phyloP scores from a whole-genome alignment of 2,888 invertebrate genomes.

The Clitarchus hookeri region DNA sequence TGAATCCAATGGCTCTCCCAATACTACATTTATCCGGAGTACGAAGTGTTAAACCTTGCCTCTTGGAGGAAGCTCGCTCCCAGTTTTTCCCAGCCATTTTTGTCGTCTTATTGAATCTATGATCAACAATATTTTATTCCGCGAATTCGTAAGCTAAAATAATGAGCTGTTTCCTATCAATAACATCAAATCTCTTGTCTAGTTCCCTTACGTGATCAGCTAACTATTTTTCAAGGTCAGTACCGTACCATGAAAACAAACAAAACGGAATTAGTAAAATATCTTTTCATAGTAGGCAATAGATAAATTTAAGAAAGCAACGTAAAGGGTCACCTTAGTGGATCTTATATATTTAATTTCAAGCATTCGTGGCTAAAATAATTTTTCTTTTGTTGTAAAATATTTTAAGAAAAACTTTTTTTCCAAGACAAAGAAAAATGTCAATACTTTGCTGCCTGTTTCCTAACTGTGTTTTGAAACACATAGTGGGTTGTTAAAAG shows the following conservation, averaged over 20 bases:
- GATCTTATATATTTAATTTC: too few relatives aligned
- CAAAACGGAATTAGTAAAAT: not conserved
- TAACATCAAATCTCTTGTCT: slow-evolving; percentile 5
- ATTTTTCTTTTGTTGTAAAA: too few relatives aligned
- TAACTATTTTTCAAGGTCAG: not conserved
- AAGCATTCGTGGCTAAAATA: too few relatives aligned
- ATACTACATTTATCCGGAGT: not conserved
- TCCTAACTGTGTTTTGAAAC: too few relatives aligned
- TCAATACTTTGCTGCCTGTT: too few relatives aligned
- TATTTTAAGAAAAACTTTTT: too few relatives aligned
- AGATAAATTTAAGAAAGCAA: too few relatives aligned
- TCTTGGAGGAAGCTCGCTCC: not conserved
- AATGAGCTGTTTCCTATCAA: not conserved
- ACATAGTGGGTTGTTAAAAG: too few relatives aligned
- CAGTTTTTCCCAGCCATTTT: not conserved
- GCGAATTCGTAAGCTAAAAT: not conserved
- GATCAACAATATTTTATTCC: not conserved
- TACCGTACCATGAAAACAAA: not conserved
- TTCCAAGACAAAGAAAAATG: too few relatives aligned
- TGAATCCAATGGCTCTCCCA: too few relatives aligned
- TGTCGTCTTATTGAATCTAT: not conserved
- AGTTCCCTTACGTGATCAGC: slow-evolving; percentile 17
- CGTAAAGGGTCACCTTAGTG: too few relatives aligned
- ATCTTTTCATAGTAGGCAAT: too few relatives aligned
- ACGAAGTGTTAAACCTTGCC: not conserved